Conservation (phyloP, 1,140 invertebrate species). For the Arion vulgaris region DNA sequence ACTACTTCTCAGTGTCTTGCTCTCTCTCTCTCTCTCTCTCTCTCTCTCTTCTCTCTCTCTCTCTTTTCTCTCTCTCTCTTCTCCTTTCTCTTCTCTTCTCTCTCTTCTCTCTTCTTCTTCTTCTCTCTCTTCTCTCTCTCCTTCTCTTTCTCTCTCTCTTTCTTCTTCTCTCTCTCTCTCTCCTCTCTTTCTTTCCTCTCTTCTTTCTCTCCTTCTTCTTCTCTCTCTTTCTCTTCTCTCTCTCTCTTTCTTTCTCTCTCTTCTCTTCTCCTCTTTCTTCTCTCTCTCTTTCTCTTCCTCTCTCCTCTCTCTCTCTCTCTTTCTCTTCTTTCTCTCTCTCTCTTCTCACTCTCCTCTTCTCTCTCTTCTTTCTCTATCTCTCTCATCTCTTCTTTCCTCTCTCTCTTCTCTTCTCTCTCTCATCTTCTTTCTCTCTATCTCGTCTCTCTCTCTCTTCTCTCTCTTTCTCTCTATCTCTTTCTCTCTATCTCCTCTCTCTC, state of each 20-base stretch:
- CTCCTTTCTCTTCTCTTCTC: too few species aligned
- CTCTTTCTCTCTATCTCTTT: too few species aligned
- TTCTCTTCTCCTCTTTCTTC: too few species aligned
- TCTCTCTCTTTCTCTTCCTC: conserved; percentile 18
- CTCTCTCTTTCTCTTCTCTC: conserved; percentile 17
- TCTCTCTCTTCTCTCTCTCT: not conserved
- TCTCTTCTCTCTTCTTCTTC: not conserved
- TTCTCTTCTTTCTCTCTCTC: not conserved
- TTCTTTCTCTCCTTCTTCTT: conserved; percentile 28
- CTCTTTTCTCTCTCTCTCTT: too few species aligned
- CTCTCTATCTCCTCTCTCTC: too few species aligned
- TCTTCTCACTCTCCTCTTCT: too few species aligned
- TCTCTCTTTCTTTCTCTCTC: conserved; percentile 31
- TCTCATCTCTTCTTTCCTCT: not conserved
- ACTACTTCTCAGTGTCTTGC: too few species aligned
- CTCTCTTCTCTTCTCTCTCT: not conserved
- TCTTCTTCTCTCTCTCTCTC: conserved; percentile 31
- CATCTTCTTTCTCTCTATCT: too few species aligned
- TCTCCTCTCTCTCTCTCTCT: not conserved
- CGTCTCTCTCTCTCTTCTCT: too few species aligned
- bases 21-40: too few species aligned
- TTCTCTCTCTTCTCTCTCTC: not conserved
- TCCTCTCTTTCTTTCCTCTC: conserved; percentile 28
- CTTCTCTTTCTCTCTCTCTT: conserved; percentile 35
- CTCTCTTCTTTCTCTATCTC: too few species aligned